Evolutionary conservation across 2,888 invertebrate genomes (phyloP).

Genomic region (Hypsopygia costalis): DNA sequence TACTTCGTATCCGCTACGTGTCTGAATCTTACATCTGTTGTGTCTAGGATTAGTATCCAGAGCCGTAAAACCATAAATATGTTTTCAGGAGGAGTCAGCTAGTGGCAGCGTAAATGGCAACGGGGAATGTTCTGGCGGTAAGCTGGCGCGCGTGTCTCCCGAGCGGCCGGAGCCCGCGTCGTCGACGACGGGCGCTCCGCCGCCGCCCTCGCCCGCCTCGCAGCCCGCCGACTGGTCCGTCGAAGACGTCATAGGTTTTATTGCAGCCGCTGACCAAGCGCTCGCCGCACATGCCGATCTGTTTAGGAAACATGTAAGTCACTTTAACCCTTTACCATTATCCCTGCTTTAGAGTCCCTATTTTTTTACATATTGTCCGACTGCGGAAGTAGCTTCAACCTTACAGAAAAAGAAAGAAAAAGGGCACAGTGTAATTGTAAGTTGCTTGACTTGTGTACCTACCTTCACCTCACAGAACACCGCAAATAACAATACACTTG

Average conservation of each 20-base stretch:
- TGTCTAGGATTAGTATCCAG: too few relatives aligned
- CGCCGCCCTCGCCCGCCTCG: slow-evolving; percentile 62
- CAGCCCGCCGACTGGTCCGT: slow-evolving; percentile 94
- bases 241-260: slow-evolving; percentile 96
- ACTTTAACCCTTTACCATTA: slow-evolving; percentile 1
- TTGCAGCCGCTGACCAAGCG: slow-evolving; percentile 91
- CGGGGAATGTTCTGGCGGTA: slow-evolving; percentile 30
- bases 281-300: slow-evolving; percentile 93
- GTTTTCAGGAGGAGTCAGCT: slow-evolving; percentile 34
- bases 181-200: slow-evolving; percentile 81
- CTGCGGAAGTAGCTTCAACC: too few relatives aligned
- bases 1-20: too few relatives aligned
- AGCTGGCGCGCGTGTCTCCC: slow-evolving; percentile 67
- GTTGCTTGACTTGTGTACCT: too few relatives aligned
- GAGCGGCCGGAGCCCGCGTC: slow-evolving; percentile 86
- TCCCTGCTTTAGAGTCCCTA: too few relatives aligned
- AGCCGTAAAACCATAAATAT: too few relatives aligned
- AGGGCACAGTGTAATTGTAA: too few relatives aligned
- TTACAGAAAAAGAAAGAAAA: too few relatives aligned
- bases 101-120: slow-evolving; percentile 24
- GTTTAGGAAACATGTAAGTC: slow-evolving; percentile 94
- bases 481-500: too few relatives aligned
- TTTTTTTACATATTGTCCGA: too few relatives aligned
- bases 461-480: too few relatives aligned
- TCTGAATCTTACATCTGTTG: too few relatives aligned